Percentiles rank a stretch among this genome's conserved stretches.
These are phyloP conservation scores for Pseudococcus jackbeardsleyi DNA, from an alignment of 2,888 invertebrate species.

Conservation along the genomic window DNA sequence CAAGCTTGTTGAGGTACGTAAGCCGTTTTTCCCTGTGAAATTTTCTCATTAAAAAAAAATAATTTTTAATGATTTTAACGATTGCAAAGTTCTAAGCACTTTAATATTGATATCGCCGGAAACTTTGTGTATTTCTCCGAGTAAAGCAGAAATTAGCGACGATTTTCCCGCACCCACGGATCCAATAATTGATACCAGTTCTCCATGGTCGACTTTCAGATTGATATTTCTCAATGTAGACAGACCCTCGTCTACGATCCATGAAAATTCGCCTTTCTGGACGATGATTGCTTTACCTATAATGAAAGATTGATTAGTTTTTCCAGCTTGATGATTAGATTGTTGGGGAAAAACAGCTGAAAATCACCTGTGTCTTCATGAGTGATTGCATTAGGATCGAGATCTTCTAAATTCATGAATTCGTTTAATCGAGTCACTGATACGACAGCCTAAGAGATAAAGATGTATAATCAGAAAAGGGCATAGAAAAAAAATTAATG, in stretches of 20 bases:
- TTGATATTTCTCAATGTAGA: conserved; percentile 82
- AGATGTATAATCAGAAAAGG: background rate
- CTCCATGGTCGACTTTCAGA: conserved; percentile 77
- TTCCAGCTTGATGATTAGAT: background rate
- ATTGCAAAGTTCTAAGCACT: background rate
- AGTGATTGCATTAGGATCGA: conserved; percentile 71
- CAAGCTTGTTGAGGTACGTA: conserved; percentile 97
- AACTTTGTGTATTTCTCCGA: conserved; percentile 91
- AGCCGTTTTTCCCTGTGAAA: conserved; percentile 74
- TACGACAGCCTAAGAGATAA: conserved; percentile 71
- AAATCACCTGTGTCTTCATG: conserved; percentile 68
- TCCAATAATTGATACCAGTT: conserved; percentile 87
- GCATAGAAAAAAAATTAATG: background rate
- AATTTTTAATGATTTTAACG: background rate
- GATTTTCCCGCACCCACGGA: conserved; percentile 91
- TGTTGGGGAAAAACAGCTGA: background rate
- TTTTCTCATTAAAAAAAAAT: background rate
- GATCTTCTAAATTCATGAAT: conserved; percentile 74
- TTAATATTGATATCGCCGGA: conserved; percentile 84
- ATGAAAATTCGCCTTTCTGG: conserved; percentile 86
- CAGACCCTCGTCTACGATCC: conserved; percentile 78
- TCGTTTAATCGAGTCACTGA: conserved; percentile 74
- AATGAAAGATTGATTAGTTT: background rate
- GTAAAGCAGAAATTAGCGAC: conserved; percentile 86
- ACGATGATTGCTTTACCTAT: background rate